Evolutionary conservation across 2,888 invertebrate genomes (phyloP).

Genomic region (Norana najaformis): DNA sequence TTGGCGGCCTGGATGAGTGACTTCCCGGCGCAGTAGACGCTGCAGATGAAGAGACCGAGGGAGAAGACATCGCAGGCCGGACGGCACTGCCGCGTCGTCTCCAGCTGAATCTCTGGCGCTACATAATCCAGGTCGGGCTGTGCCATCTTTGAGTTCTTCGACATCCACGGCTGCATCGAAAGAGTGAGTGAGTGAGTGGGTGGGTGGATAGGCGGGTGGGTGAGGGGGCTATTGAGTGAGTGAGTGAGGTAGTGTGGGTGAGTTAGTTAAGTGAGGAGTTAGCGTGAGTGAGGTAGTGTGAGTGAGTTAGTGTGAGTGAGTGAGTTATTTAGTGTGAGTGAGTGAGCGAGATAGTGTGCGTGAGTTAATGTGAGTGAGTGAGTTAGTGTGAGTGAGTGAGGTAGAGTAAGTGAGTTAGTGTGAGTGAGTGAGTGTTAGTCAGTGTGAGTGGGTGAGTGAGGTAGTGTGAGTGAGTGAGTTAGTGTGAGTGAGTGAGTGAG

Average conservation of each 20-base stretch:
- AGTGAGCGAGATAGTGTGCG: too few species aligned
- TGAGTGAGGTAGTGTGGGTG: not conserved
- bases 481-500: too few species aligned
- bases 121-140: constrained; percentile 91
- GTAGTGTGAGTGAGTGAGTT: too few species aligned
- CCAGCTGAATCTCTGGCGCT: constrained; percentile 91
- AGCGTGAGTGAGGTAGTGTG: not conserved
- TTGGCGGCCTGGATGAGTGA: constrained; percentile 88
- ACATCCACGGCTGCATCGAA: constrained; percentile 78
- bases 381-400: too few species aligned
- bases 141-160: constrained; percentile 84
- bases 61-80: constrained; percentile 95
- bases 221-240: too few species aligned
- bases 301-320: too few species aligned
- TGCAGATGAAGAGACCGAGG: constrained; percentile 88
- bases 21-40: constrained; percentile 87
- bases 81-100: constrained; percentile 65
- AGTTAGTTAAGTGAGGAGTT: too few species aligned
- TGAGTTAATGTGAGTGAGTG: too few species aligned
- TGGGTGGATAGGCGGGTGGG: not conserved
- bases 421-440: too few species aligned
- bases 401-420: too few species aligned
- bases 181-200: not conserved
- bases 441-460: too few species aligned
- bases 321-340: too few species aligned